Conservation (phyloP, 1,140 invertebrate genomes). For the Ylistrum balloti region DNA sequence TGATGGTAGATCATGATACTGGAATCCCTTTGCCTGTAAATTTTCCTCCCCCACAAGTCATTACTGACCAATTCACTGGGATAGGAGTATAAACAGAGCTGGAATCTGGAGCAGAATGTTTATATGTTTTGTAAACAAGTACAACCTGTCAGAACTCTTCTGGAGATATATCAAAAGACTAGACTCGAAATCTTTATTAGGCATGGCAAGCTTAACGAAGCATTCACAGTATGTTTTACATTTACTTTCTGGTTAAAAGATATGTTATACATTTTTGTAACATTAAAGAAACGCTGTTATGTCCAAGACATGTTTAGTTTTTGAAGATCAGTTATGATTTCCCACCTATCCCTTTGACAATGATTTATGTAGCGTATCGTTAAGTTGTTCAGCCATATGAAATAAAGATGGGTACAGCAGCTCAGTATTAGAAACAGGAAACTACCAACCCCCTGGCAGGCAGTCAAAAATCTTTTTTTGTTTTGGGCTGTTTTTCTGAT, state of each 20-base stretch:
- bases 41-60: background rate
- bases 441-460: background rate
- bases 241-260: background rate
- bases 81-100: background rate
- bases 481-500: slow-evolving; percentile 4
- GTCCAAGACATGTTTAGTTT: background rate
- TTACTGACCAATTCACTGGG: background rate
- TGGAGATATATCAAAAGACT: background rate
- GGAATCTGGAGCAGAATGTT: slow-evolving; percentile 19
- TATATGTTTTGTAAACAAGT: slow-evolving; percentile 28
- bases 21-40: background rate
- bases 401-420: background rate
- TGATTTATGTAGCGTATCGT: background rate
- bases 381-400: background rate
- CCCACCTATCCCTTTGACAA: background rate
- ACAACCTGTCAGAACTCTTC: background rate
- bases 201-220: slow-evolving; percentile 5
- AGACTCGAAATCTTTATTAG: background rate
- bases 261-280: background rate
- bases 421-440: background rate
- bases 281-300: background rate
- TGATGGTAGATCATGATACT: background rate
- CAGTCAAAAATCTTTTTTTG: slow-evolving; percentile 9
- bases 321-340: background rate
- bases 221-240: background rate